These are phyloP conservation scores for Ophthalmotilapia sp. DNA, from an alignment of 2,113 vertebrate genomes.

Conservation along the genomic window DNA sequence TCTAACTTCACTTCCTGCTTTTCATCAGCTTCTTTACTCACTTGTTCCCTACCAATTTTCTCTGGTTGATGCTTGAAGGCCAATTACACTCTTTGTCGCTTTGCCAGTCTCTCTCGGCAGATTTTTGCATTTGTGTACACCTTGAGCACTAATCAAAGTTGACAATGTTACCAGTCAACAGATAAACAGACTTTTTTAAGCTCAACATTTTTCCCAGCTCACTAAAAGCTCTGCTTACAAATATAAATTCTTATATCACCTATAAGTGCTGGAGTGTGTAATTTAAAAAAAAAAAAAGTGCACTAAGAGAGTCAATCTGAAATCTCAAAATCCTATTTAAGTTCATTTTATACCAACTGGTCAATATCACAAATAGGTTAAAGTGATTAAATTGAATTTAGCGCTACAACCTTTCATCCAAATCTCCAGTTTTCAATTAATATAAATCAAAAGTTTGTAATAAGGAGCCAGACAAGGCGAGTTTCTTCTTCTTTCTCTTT, in stretches of 20 bases:
- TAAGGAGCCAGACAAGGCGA: neutral
- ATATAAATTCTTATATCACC: neutral
- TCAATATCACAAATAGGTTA: neutral
- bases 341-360: neutral
- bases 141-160: conserved; percentile 14
- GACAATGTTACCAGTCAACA: conserved; percentile 1
- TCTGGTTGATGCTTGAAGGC: neutral
- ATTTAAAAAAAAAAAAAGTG: neutral
- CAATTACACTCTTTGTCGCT: neutral
- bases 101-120: neutral
- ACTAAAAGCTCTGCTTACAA: neutral
- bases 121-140: conserved; percentile 1
- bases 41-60: neutral
- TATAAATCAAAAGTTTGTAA: neutral
- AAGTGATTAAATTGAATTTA: neutral
- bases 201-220: neutral
- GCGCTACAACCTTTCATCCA: neutral
- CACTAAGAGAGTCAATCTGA: neutral
- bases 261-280: neutral
- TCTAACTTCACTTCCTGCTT: neutral
- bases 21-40: neutral
- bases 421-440: neutral
- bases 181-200: neutral
- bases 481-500: neutral
- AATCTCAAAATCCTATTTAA: neutral